A percentile compares a stretch with the other conserved stretches of the same genome.
Evolutionary conservation across 2,888 invertebrate species (phyloP).

Genomic region (Polyploca ridens): DNA sequence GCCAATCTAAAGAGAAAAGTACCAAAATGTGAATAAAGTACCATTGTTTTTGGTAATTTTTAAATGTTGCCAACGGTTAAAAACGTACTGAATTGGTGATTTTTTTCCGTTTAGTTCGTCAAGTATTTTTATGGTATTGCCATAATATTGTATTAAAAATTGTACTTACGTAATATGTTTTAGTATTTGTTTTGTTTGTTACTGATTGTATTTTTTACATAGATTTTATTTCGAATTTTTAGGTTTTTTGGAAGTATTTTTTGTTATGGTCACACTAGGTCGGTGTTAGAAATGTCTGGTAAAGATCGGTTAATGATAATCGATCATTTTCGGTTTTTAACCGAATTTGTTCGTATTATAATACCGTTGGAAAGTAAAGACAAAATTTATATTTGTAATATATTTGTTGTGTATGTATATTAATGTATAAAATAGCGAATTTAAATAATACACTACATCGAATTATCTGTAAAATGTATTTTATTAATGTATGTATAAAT

Average conservation of each 20-base stretch:
- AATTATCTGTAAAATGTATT: background rate
- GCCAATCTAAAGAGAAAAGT: background rate
- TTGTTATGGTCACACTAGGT: background rate
- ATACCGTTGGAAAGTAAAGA: no score
- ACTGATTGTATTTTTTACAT: slow-evolving; percentile 4
- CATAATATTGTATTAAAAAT: slow-evolving; percentile 3
- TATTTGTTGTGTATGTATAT: no score
- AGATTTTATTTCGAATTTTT: background rate
- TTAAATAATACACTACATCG: background rate
- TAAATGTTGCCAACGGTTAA: background rate
- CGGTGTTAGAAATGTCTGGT: no score
- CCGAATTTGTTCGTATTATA: background rate
- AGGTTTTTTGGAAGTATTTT: background rate
- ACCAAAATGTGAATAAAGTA: background rate
- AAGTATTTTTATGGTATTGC: slow-evolving; percentile 5
- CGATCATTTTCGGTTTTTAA: background rate
- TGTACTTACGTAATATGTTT: slow-evolving; percentile 3
- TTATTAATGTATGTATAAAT: background rate
- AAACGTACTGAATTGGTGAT: background rate
- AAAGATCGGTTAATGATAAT: background rate
- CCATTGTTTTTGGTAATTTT: background rate
- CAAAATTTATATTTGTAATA: no score
- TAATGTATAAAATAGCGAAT: background rate
- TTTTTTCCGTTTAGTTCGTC: background rate
- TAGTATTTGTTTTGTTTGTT: slow-evolving; percentile 9